Conservation (phyloP, 2,888 invertebrate species). For the Agrotis clavis region DNA sequence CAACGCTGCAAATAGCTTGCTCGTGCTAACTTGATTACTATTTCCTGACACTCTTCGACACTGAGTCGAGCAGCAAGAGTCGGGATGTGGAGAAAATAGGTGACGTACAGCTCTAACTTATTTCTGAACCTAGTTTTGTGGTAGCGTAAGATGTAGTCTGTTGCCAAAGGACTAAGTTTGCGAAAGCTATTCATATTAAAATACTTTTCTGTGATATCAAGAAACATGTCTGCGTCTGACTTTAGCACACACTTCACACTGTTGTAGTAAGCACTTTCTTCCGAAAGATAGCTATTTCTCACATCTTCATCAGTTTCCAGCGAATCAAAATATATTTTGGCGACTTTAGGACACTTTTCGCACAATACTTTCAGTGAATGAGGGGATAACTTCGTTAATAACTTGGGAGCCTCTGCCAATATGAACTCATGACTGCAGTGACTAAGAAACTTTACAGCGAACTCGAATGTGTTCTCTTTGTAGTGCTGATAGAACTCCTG, state of each 20-base stretch:
- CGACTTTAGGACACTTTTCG: slow-evolving; percentile 72
- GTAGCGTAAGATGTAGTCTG: slow-evolving; percentile 72
- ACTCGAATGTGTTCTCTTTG: slow-evolving; percentile 65
- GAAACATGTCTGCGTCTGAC: slow-evolving; percentile 69
- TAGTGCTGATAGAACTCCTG: slow-evolving; percentile 79
- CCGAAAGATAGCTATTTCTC: slow-evolving; percentile 60
- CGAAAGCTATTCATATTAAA: slow-evolving; percentile 59
- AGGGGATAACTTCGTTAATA: slow-evolving; percentile 73
- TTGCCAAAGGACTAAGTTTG: slow-evolving; percentile 68
- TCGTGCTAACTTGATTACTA: slow-evolving; percentile 72
- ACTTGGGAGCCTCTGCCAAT: slow-evolving; percentile 64
- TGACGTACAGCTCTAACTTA: slow-evolving; percentile 77
- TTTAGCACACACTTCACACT: slow-evolving; percentile 75
- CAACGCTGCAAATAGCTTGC: slow-evolving; percentile 72
- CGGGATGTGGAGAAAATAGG: slow-evolving; percentile 71
- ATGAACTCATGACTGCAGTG: slow-evolving; percentile 74
- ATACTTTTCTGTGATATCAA: slow-evolving; percentile 77
- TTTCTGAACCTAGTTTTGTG: slow-evolving; percentile 72
- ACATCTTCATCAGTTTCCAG: slow-evolving; percentile 66
- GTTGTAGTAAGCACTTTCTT: slow-evolving; percentile 66
- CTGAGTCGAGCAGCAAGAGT: slow-evolving; percentile 72
- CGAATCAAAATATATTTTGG: slow-evolving; percentile 74
- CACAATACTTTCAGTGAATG: slow-evolving; percentile 74
- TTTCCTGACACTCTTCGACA: slow-evolving; percentile 73
- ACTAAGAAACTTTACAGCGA: slow-evolving; percentile 74